phyloP scores from a whole-genome alignment of 2,888 invertebrate species.

The Microplitis deprimator region DNA sequence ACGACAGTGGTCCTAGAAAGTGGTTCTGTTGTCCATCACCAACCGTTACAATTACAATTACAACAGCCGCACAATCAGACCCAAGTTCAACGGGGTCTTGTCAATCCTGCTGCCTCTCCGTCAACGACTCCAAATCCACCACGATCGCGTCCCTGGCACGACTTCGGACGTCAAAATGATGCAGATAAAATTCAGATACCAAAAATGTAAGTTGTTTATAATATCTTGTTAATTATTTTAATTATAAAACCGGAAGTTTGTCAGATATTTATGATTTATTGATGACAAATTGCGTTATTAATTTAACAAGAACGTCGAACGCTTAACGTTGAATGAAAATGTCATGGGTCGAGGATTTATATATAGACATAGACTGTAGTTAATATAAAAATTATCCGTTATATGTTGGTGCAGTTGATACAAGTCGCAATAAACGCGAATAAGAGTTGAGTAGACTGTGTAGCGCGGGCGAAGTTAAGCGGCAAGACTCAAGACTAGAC shows the following conservation, averaged over 20 bases:
- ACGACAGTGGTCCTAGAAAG: slow-evolving; percentile 73
- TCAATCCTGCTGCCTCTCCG: slow-evolving; percentile 63
- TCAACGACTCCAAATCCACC: slow-evolving; percentile 70
- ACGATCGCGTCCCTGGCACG: slow-evolving; percentile 92
- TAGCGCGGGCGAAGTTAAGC: neutral
- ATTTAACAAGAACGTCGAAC: slow-evolving; percentile 2
- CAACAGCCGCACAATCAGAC: slow-evolving; percentile 76
- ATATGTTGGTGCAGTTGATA: neutral
- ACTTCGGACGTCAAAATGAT: slow-evolving; percentile 93
- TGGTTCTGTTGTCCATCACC: slow-evolving; percentile 73
- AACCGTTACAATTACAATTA: slow-evolving; percentile 72
- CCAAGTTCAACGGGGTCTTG: slow-evolving; percentile 73
- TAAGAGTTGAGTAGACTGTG: neutral
- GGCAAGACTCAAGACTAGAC: slow-evolving; percentile 1
- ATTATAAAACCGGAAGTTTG: neutral
- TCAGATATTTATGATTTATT: neutral
- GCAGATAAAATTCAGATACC: slow-evolving; percentile 98
- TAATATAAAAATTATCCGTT: neutral
- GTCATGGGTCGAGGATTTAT: slow-evolving; percentile 22
- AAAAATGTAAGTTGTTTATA: slow-evolving; percentile 87
- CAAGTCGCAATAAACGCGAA: neutral
- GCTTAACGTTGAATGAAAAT: slow-evolving; percentile 17
- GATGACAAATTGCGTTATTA: neutral
- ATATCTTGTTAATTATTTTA: neutral
- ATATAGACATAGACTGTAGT: too few relatives aligned